A percentile compares a stretch with the other conserved stretches of the same genome.
Conservation (phyloP, 2,797 vertebrate species). For the Linurgus olivaceus region DNA sequence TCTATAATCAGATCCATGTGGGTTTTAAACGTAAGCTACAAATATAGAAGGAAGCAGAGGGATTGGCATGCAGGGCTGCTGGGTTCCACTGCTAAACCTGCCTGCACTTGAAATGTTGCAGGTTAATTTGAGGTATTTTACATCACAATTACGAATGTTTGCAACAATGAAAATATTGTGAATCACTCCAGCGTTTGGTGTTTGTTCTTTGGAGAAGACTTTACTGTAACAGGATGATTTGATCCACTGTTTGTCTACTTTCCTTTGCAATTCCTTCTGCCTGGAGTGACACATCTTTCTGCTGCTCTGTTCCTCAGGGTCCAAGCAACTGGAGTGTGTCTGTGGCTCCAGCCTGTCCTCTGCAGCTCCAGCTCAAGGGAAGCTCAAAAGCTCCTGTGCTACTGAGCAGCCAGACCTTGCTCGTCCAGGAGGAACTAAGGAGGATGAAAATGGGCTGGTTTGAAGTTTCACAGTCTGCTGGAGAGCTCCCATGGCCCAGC, state of each 20-base stretch:
- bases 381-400: not conserved
- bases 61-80: not conserved
- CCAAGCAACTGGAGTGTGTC: not conserved
- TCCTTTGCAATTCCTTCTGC: not conserved
- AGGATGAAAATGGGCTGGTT: not conserved
- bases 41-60: constrained; percentile 38
- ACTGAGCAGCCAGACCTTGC: not conserved
- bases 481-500: not conserved
- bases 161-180: not conserved
- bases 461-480: not conserved
- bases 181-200: not conserved
- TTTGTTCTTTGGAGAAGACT: not conserved
- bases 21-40: constrained; percentile 55
- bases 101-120: not conserved
- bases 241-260: not conserved
- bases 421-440: not conserved
- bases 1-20: constrained; percentile 63
- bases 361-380: not conserved
- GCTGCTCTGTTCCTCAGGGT: not conserved
- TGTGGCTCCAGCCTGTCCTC: not conserved
- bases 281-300: not conserved
- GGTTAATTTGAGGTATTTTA: constrained; percentile 20
- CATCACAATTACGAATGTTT: not conserved
- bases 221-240: not conserved
- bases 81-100: constrained; percentile 26